Percentiles rank a stretch among this genome's conserved stretches.
These are phyloP conservation scores for Lerista edwardsae DNA, from an alignment of 2,797 vertebrate species.

Conservation along the genomic window DNA sequence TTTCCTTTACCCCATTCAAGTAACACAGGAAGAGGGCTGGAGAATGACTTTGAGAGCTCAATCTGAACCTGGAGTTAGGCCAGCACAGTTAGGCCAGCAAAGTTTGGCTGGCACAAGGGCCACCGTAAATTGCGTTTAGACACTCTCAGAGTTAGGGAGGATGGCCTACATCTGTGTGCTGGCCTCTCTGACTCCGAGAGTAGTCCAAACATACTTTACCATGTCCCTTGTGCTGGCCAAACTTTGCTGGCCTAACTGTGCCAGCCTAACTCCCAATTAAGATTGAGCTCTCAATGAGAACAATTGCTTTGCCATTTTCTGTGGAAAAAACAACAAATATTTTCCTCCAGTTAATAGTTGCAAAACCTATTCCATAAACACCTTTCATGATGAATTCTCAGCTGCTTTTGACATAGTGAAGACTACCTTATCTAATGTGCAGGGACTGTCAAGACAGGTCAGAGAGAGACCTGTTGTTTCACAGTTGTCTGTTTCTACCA, in stretches of 20 bases:
- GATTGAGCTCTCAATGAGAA: constrained; percentile 78
- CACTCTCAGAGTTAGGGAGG: no score
- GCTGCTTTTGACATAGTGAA: not conserved
- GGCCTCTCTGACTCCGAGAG: no score
- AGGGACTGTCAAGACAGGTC: not conserved
- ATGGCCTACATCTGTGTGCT: no score
- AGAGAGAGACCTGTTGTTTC: not conserved
- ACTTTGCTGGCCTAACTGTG: no score
- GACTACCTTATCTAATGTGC: not conserved
- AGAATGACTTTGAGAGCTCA: no score
- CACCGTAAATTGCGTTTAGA: no score
- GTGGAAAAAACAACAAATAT: not conserved
- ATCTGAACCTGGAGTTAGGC: no score
- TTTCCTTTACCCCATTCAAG: constrained; percentile 72
- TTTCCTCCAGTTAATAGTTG: not conserved
- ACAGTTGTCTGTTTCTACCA: not conserved
- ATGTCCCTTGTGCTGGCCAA: no score
- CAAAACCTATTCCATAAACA: not conserved
- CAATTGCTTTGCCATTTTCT: constrained; percentile 78
- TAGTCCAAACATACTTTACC: no score
- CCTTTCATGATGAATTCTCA: not conserved
- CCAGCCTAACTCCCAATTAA: no score
- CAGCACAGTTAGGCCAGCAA: no score
- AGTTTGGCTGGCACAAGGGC: no score
- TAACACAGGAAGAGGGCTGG: constrained; percentile 70